A percentile compares a stretch with the other conserved stretches of the same genome.
Evolutionary conservation across 2,113 vertebrate species (phyloP).

Genomic region (Tylochromis polylepis): DNA sequence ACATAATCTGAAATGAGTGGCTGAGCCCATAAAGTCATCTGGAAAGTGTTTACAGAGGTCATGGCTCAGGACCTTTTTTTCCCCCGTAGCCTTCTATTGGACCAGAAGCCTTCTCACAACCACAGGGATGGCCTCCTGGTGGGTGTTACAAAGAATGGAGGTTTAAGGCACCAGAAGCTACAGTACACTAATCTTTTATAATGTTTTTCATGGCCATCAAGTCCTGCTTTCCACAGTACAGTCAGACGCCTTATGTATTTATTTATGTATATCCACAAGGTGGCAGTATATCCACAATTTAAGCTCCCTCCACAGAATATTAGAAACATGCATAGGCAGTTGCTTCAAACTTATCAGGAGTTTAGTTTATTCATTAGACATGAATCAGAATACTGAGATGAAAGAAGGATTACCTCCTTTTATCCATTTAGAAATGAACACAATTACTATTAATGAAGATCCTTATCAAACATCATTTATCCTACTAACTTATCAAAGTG

Average conservation of each 20-base stretch:
- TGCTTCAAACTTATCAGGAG: background rate
- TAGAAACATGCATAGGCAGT: background rate
- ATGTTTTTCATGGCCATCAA: background rate
- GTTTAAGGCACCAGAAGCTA: background rate
- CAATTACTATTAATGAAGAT: background rate
- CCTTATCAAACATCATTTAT: background rate
- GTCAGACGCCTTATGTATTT: background rate
- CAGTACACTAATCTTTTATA: background rate
- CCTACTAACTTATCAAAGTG: background rate
- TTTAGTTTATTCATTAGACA: background rate
- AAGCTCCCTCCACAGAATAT: background rate
- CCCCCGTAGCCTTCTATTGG: background rate
- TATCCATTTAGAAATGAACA: background rate
- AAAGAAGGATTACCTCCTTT: background rate
- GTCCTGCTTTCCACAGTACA: background rate
- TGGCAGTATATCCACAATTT: background rate
- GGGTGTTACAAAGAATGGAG: background rate
- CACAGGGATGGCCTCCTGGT: background rate
- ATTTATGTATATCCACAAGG: slow-evolving; percentile 1
- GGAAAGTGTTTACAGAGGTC: background rate
- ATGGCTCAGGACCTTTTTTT: background rate
- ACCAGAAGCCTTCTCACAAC: background rate
- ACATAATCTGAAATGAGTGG: background rate
- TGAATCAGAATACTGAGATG: background rate
- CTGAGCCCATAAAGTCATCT: background rate